Percentiles rank a stretch among this genome's conserved stretches.
These are phyloP conservation scores for Drosophila cognata DNA, from an alignment of 2,888 invertebrate species.

Conservation along the genomic window DNA sequence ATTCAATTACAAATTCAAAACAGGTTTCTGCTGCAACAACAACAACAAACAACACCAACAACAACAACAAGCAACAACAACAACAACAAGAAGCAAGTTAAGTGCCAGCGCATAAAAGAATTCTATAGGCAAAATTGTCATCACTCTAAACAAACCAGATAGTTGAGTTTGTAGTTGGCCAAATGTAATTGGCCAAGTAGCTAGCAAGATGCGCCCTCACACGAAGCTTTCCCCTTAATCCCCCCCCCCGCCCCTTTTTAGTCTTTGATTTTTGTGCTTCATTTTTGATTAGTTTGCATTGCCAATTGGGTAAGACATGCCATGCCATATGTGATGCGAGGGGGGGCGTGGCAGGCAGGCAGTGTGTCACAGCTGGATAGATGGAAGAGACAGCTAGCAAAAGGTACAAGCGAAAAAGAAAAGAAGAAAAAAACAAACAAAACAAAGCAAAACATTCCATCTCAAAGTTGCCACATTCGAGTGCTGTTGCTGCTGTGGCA, in stretches of 20 bases:
- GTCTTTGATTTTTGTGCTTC: constrained; percentile 31
- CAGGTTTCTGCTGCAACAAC: constrained; percentile 38
- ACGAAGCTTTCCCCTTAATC: background rate
- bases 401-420: background rate
- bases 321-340: background rate
- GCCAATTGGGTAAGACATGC: constrained; percentile 32
- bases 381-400: constrained; percentile 3
- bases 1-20: constrained; percentile 63
- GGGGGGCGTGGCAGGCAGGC: background rate
- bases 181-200: constrained; percentile 39
- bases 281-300: constrained; percentile 50
- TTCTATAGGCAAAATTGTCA: constrained; percentile 56
- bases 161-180: constrained; percentile 12
- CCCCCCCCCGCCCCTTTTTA: background rate
- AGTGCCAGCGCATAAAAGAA: constrained; percentile 18
- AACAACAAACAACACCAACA: constrained; percentile 11
- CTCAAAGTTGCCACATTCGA: constrained; percentile 37
- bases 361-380: background rate
- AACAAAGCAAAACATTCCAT: constrained; percentile 24
- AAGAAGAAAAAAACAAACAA: background rate
- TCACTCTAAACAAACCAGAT: constrained; percentile 38
- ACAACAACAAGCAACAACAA: background rate
- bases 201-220: background rate
- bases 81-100: constrained; percentile 1
- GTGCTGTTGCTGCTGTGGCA: constrained; percentile 36